Base-by-base conservation (phyloP, 2,113 vertebrate species). In the Podiceps cristatus region DNA sequence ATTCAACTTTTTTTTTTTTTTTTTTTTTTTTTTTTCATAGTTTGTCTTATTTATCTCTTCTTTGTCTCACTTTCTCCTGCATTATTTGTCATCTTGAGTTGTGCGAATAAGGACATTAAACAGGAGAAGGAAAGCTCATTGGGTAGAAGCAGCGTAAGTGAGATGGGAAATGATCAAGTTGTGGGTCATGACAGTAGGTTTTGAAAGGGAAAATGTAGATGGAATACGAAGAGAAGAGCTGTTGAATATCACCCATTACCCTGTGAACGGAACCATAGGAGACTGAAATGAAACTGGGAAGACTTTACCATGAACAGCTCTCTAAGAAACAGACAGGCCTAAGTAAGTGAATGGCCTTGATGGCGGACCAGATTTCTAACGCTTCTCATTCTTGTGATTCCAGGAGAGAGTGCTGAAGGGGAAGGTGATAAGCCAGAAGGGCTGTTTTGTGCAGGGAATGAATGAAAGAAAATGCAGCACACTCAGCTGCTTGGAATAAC, bases 361-460 rank as follows among this genome's bases (percentile, higher is more conserved):
- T 78, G 71, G 53, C 66, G 69, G 69, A 94, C 33, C 58, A 90
- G 84, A 76, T 85, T 95, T 87, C 77, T 64, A 44, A 52, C 5
- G 4, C 40, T 93, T 95, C 71, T 88, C 49, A 82, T 93, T 93
- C 90, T 75, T 87, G 69, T 95, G 71, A 93, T 95, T 96, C 77
- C 47, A 73, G 75, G 33, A 55, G 40, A 86, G 58, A 63, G 31
- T 50, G 84, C 59, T 91, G 71, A 93, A 91, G 31, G 86, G 24
- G 35, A 91, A 93, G 52, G 76, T 68, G 47, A 84, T 95, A 96
- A 92, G 53, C 86, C 80, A 79, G 60, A 93, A 94, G n/a, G 49
- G 13, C 55, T 96, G 53, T 85, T 95, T 58, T 73, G 20, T 77
- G 25, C n/a, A 44, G 63, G 31, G 77, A 79, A 87, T 22, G 85